phyloP scores from a whole-genome alignment of 2,888 invertebrate genomes.

The Plagiodera versicolora region DNA sequence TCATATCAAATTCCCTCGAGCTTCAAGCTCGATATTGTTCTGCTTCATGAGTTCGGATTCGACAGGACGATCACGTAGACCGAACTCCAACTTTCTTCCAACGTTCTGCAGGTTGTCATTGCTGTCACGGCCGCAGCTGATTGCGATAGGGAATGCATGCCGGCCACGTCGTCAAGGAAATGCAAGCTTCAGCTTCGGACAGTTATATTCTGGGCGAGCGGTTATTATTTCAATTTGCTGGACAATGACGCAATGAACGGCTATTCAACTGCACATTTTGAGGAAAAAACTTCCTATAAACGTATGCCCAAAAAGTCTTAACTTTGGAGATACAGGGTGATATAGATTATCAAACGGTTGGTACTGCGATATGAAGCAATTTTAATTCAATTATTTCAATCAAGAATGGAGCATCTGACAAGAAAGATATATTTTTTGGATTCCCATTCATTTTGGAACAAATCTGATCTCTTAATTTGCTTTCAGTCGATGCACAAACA shows the following conservation, averaged over 20 bases:
- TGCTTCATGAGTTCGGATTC: conserved; percentile 29
- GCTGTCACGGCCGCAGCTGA: conserved; percentile 52
- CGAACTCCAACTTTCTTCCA: conserved; percentile 21
- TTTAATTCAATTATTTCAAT: too few species aligned
- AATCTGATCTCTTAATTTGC: too few species aligned
- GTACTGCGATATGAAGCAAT: too few species aligned
- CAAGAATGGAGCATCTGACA: too few species aligned
- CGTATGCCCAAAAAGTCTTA: too few species aligned
- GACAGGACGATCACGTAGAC: conserved; percentile 29
- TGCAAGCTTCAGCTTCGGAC: conserved; percentile 41
- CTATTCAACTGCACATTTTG: too few species aligned
- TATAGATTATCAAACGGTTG: too few species aligned
- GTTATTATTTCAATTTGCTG: conserved; percentile 28
- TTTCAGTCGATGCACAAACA: too few species aligned
- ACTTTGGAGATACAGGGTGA: too few species aligned
- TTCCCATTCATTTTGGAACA: too few species aligned
- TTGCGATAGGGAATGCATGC: conserved; percentile 52
- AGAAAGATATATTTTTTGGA: too few species aligned
- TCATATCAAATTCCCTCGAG: conserved; percentile 22
- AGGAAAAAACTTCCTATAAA: too few species aligned
- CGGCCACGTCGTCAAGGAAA: conserved; percentile 50
- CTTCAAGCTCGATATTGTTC: conserved; percentile 21
- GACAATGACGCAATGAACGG: not conserved
- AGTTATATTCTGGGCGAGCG: conserved; percentile 45
- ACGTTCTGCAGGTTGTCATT: conserved; percentile 45